phyloP scores from a whole-genome alignment of 2,888 invertebrate species.

The Lucinisca nassula region DNA sequence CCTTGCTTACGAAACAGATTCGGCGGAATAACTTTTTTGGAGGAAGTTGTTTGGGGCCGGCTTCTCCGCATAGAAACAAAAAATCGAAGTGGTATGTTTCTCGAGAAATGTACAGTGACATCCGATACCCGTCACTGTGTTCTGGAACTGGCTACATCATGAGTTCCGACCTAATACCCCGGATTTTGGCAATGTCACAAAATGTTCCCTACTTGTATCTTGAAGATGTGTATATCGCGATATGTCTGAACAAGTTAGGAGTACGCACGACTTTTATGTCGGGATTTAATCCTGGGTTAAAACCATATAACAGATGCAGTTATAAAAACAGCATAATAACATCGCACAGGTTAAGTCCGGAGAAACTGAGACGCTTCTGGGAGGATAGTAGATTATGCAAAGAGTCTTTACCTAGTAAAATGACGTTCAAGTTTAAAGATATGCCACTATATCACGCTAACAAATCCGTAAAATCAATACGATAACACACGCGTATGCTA shows the following conservation, averaged over 20 bases:
- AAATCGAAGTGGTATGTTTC: conserved; percentile 81
- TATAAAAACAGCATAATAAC: conserved; percentile 75
- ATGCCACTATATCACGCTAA: too few species aligned
- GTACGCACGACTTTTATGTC: conserved; percentile 63
- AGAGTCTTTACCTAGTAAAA: too few species aligned
- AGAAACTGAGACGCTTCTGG: conserved; percentile 66
- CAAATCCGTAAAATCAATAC: too few species aligned
- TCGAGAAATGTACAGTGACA: conserved; percentile 65
- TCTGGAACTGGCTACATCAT: conserved; percentile 81
- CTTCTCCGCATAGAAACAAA: conserved; percentile 72
- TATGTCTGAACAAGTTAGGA: conserved; percentile 73
- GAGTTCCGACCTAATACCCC: conserved; percentile 68
- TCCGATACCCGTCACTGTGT: conserved; percentile 75
- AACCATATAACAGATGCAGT: conserved; percentile 67
- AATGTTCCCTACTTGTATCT: conserved; percentile 81
- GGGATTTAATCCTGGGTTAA: conserved; percentile 75
- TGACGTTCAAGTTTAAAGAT: too few species aligned
- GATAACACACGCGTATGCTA: too few species aligned
- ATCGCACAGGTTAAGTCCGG: conserved; percentile 68
- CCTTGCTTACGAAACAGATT: too few species aligned
- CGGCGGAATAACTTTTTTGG: too few species aligned
- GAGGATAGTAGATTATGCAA: too few species aligned
- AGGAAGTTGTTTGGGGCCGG: conserved; percentile 77
- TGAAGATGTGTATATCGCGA: conserved; percentile 81
- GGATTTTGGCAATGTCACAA: conserved; percentile 66